These are phyloP conservation scores for Bombus sibiricus DNA, from an alignment of 1,140 invertebrate genomes.

Conservation along the genomic window DNA sequence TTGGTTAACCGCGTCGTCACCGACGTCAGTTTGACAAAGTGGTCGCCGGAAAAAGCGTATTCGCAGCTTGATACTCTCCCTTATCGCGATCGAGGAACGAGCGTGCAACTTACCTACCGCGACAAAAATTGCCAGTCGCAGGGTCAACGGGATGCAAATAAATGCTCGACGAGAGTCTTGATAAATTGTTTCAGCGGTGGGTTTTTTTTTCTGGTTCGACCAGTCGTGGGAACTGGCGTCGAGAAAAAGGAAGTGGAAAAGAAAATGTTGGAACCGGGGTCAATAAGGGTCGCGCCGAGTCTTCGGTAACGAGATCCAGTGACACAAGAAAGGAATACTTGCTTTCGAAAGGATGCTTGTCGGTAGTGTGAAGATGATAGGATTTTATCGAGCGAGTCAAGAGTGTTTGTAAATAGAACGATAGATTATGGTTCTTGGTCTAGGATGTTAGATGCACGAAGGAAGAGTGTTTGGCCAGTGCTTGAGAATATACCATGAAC, in stretches of 20 bases:
- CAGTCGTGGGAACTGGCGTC: neutral
- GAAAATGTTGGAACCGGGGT: neutral
- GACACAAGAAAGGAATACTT: neutral
- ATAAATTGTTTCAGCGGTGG: neutral
- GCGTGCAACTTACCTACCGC: neutral
- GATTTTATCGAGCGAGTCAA: neutral
- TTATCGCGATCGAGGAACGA: too few relatives aligned
- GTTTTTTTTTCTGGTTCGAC: neutral
- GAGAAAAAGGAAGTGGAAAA: neutral
- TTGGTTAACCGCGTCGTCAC: constrained; percentile 10
- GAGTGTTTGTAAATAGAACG: neutral
- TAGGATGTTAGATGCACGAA: neutral
- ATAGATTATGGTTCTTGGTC: neutral
- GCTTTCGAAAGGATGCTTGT: neutral
- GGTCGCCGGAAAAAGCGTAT: neutral
- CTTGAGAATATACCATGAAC: too few relatives aligned
- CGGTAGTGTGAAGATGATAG: neutral
- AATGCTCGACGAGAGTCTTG: neutral
- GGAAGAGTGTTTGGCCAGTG: neutral
- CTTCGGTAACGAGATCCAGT: neutral
- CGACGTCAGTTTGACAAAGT: constrained; percentile 18
- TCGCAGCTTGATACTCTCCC: neutral
- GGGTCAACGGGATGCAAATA: constrained; percentile 28
- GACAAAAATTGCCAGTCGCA: neutral
- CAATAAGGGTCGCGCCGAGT: neutral